Evolutionary conservation across 2,888 invertebrate genomes (phyloP).

Genomic region (Itoplectis maculator): DNA sequence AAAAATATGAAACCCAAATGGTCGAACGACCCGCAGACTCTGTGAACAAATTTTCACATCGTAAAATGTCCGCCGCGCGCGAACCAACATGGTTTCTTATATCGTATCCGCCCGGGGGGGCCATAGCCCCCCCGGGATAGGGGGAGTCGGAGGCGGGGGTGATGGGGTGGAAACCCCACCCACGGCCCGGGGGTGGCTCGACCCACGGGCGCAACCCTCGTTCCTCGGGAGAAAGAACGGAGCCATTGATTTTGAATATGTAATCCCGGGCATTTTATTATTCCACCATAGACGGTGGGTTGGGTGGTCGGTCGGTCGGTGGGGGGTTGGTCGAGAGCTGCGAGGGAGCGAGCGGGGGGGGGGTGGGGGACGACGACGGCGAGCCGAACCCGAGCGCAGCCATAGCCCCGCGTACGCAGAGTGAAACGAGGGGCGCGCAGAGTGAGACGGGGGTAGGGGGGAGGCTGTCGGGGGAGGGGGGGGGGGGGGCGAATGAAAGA

Average conservation of each 20-base stretch:
- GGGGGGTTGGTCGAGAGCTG: conserved; percentile 62
- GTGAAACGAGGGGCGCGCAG: conserved; percentile 21
- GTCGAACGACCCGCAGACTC: no score
- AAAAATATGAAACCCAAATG: no score
- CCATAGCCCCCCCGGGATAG: conserved; percentile 24
- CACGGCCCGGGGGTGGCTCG: conserved; percentile 55
- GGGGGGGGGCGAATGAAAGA: conserved; percentile 65
- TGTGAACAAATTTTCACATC: conserved; percentile 7
- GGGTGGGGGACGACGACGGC: conserved; percentile 43
- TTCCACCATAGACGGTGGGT: conserved; percentile 76
- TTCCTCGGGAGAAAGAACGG: conserved; percentile 67
- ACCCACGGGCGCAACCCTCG: conserved; percentile 53
- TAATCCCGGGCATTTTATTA: conserved; percentile 83
- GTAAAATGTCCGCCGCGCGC: conserved; percentile 56
- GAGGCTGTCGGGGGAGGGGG: conserved; percentile 56
- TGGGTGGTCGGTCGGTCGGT: no score
- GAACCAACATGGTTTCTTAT: conserved; percentile 20
- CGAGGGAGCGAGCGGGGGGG: conserved; percentile 58
- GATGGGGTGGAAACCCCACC: conserved; percentile 73
- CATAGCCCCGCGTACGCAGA: conserved; percentile 24
- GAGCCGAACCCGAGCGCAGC: conserved; percentile 38
- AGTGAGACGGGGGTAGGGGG: conserved; percentile 52
- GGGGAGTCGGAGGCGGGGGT: conserved; percentile 35
- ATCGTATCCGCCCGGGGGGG: conserved; percentile 34
- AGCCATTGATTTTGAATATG: conserved; percentile 84